These are phyloP conservation scores for Notodromas monacha DNA, from an alignment of 2,888 invertebrate species.

Conservation along the genomic window DNA sequence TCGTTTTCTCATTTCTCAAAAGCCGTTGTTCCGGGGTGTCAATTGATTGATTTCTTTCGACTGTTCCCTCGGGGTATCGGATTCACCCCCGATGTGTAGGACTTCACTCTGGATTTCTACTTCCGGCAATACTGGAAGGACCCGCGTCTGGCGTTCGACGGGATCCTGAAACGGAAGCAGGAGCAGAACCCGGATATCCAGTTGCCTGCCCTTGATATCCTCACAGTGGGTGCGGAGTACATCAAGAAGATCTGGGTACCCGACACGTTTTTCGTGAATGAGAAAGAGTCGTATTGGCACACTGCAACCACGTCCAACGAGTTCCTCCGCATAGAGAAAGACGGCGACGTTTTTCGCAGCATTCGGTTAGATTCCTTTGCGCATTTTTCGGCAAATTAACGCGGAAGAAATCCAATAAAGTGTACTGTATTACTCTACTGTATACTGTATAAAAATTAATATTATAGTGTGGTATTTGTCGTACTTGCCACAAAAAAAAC, in stretches of 20 bases:
- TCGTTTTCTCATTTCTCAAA: slow-evolving; percentile 17
- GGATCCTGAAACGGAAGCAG: slow-evolving; percentile 19
- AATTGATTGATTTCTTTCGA: slow-evolving; percentile 8
- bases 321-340: slow-evolving; percentile 81
- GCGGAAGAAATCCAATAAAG: too few species aligned
- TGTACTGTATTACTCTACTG: too few species aligned
- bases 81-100: too few species aligned
- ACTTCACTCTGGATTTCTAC: slow-evolving; percentile 93
- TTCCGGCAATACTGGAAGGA: slow-evolving; percentile 97
- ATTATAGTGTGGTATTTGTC: too few species aligned
- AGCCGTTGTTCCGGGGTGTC: slow-evolving; percentile 14
- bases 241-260: slow-evolving; percentile 98
- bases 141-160: slow-evolving; percentile 66
- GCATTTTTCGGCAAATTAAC: too few species aligned
- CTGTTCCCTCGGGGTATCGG: too few species aligned
- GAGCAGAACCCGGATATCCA: neutral
- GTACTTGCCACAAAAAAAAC: too few species aligned
- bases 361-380: too few species aligned
- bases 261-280: slow-evolving; percentile 98
- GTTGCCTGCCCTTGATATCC: neutral
- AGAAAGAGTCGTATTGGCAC: slow-evolving; percentile 99
- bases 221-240: slow-evolving; percentile 42
- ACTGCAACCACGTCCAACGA: slow-evolving; percentile 98
- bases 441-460: too few species aligned
- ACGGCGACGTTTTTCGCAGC: slow-evolving; percentile 73